phyloP scores from a whole-genome alignment of 1,140 invertebrate genomes.

The Trachymyrmex cornetzi region DNA sequence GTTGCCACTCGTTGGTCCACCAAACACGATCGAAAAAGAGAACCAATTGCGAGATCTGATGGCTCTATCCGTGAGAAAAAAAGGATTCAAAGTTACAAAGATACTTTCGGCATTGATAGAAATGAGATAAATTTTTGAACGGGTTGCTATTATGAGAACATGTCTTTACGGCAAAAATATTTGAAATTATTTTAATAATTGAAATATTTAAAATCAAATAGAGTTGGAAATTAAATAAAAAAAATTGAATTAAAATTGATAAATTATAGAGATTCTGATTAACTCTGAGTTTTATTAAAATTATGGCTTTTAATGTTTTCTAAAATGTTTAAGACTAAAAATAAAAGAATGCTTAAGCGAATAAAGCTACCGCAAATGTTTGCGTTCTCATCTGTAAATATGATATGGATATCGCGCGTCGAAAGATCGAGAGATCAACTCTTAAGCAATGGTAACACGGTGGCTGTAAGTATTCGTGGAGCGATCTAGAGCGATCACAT shows the following conservation, averaged over 20 bases:
- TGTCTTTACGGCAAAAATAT: background rate
- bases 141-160: background rate
- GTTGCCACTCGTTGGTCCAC: conserved; percentile 11
- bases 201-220: background rate
- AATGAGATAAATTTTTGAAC: background rate
- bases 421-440: conserved; percentile 48
- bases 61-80: conserved; percentile 38
- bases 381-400: background rate
- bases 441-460: background rate
- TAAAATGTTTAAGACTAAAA: background rate
- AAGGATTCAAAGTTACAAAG: conserved; percentile 7
- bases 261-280: background rate
- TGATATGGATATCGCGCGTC: background rate
- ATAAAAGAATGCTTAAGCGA: background rate
- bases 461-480: background rate
- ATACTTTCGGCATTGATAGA: background rate
- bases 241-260: background rate
- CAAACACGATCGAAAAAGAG: conserved; percentile 12
- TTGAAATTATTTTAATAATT: background rate
- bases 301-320: background rate
- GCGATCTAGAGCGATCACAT: conserved; percentile 1
- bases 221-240: background rate
- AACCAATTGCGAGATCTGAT: conserved; percentile 48
- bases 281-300: background rate
- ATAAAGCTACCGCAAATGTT: background rate